Percentiles rank a stretch among this genome's conserved stretches.
Evolutionary conservation across 2,113 vertebrate genomes (phyloP).

Genomic region (Penelope pileata): DNA sequence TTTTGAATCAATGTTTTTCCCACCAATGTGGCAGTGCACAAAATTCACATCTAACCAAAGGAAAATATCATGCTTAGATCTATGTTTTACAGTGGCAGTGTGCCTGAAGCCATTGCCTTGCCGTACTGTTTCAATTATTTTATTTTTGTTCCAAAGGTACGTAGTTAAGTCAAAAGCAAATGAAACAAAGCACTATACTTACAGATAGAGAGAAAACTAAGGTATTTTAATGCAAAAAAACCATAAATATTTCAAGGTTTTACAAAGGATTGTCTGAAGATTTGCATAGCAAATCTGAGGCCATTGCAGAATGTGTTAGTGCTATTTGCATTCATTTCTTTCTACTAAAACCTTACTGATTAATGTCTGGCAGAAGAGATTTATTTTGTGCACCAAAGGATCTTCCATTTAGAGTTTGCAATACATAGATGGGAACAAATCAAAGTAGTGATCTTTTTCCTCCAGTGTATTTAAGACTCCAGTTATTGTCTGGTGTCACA

Average conservation of each 20-base stretch:
- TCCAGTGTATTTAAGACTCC: not conserved
- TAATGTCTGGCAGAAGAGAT: constrained; percentile 10
- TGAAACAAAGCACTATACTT: not conserved
- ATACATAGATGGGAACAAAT: not conserved
- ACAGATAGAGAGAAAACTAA: not conserved
- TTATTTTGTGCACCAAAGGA: constrained; percentile 19
- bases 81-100: not conserved
- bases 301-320: not conserved
- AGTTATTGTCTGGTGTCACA: not conserved
- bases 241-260: not conserved
- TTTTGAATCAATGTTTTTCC: not conserved
- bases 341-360: not conserved
- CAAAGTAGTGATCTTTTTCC: constrained; percentile 6
- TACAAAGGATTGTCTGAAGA: not conserved
- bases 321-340: constrained; percentile 33
- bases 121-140: not conserved
- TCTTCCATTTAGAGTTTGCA: constrained; percentile 22
- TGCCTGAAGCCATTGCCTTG: not conserved
- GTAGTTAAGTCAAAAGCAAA: not conserved
- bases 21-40: not conserved
- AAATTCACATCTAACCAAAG: not conserved
- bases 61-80: not conserved
- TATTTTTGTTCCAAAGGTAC: not conserved
- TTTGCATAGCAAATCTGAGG: constrained; percentile 22
- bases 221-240: not conserved